phyloP scores from a whole-genome alignment of 37 sponge, comb jelly and placozoan genomes.

The Theonella swinhoei region DNA sequence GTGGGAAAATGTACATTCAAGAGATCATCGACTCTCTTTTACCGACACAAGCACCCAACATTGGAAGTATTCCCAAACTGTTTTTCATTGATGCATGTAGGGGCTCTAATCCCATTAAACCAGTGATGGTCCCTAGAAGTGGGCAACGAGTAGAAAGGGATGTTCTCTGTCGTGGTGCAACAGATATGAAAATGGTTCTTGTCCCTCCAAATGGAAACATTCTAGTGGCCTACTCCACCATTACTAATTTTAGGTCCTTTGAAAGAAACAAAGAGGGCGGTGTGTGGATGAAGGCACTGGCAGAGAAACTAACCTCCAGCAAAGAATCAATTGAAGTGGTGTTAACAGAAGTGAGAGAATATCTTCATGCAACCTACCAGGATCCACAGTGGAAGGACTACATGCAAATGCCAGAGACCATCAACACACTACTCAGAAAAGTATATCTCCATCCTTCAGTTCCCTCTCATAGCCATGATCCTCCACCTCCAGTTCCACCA shows the following conservation, averaged over 20 bases:
- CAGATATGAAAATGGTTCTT: neutral
- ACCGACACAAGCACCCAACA: neutral
- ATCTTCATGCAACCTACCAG: slow-evolving; percentile 2
- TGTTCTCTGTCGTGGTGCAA: neutral
- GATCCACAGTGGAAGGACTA: neutral
- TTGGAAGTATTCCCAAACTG: slow-evolving; percentile 33
- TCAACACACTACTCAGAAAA: slow-evolving; percentile 4
- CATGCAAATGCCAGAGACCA: slow-evolving; percentile 36
- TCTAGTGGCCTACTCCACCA: slow-evolving; percentile 50
- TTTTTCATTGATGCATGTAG: slow-evolving; percentile 73
- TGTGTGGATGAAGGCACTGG: slow-evolving; percentile 38
- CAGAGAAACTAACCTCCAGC: neutral
- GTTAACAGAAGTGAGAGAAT: slow-evolving; percentile 34
- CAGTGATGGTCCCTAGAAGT: slow-evolving; percentile 11
- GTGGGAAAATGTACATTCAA: slow-evolving; percentile 1
- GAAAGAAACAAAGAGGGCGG: slow-evolving; percentile 37
- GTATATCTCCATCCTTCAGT: slow-evolving; percentile 3
- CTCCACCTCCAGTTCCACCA: neutral
- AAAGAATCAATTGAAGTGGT: slow-evolving; percentile 13
- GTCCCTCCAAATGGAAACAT: slow-evolving; percentile 30
- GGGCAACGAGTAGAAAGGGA: neutral
- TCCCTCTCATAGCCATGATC: neutral
- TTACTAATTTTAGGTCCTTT: slow-evolving; percentile 27
- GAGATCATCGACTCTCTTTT: slow-evolving; percentile 16
- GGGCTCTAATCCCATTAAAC: neutral